Evolutionary conservation across 2,797 vertebrate genomes (phyloP), one percentile per base, ranked within the genome.

Genomic region (Myotis daubentonii): DNA sequence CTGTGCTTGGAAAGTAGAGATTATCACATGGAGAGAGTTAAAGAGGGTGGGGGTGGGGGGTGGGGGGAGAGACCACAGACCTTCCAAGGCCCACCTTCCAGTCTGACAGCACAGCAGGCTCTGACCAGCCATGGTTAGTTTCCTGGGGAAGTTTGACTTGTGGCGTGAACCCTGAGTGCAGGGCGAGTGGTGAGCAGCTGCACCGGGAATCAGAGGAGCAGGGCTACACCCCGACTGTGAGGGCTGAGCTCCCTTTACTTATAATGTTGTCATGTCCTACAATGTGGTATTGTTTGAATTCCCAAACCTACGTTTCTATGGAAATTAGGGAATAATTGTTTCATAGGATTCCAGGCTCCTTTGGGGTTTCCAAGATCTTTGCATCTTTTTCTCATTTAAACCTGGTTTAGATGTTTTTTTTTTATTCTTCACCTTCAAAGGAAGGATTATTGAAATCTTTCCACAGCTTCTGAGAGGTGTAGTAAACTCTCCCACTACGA

Each of bases 311-410:
- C 28, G 23, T 72, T 80, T 71, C 66, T n/a, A 20, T n/a, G 41
- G 55, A 81, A 82, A 78, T 8, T 47, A 17, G 28, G 6, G 28
- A 25, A 47, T 57, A 15, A 83, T 38, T 53, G 8, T 66, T 76
- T 38, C 28, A n/a, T 17, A 84, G 33, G n/a, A 81, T 70, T 84
- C 33, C 7, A 30, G 6, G 3, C 4, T 84, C 30, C 36, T 84
- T 57, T 12, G 38, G 5, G n/a, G 41, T 84, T 87, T 81, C 49
- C 57, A 38, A 93, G 79, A 11, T 55, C 60, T 62, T 87, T 76
- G 28, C n/a, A 92, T 49, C 13, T 10, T 93, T 87, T 93, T 84
- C 60, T 90, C 60, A 72, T 55, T 94, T 92, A 81, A 80, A 85
- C 81, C 7, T 51, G 20, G 6, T 47, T 25, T 4, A 55, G 36